Evolutionary conservation across 2,797 vertebrate species (phyloP).

Genomic region (Hirundo rustica): DNA sequence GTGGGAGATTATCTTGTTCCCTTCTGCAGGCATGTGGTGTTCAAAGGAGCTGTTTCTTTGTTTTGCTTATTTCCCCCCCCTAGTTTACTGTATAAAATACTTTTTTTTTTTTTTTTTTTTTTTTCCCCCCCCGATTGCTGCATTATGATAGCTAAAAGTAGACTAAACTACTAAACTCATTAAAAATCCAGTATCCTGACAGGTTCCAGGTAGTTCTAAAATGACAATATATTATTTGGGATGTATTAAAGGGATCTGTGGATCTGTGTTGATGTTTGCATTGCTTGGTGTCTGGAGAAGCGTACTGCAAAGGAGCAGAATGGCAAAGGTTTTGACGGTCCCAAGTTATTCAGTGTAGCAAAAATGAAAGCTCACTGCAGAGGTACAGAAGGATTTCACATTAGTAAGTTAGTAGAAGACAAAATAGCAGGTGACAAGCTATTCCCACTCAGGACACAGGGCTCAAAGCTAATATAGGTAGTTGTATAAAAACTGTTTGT

Average conservation of each 20-base stretch:
- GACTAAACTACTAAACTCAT: background rate
- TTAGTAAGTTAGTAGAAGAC: background rate
- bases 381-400: background rate
- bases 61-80: background rate
- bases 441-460: background rate
- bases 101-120: background rate
- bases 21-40: background rate
- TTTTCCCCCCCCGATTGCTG: background rate
- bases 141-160: background rate
- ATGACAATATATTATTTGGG: background rate
- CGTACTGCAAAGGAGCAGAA: background rate
- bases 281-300: background rate
- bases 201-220: background rate
- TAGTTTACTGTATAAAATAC: background rate
- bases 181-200: background rate
- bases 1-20: background rate
- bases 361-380: background rate
- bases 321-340: background rate
- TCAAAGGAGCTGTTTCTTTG: background rate
- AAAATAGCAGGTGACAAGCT: background rate
- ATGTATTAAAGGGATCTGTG: background rate
- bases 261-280: background rate
- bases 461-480: background rate
- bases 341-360: background rate
- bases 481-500: background rate